Evolutionary conservation across 1,140 invertebrate species (phyloP).

Genomic region (Papilio glaucus): DNA sequence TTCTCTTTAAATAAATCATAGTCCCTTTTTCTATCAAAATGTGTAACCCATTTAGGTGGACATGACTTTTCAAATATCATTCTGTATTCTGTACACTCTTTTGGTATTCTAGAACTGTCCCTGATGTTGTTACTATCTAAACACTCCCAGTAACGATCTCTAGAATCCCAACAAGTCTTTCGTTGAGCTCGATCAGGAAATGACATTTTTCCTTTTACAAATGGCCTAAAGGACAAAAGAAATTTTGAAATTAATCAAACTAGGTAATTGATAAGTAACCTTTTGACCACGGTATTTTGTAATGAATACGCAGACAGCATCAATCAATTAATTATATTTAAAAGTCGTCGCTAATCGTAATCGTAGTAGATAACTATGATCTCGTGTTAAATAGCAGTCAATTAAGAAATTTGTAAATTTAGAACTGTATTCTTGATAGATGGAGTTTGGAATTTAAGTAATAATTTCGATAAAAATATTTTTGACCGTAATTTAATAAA

Average conservation of each 20-base stretch:
- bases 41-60: slow-evolving; percentile 95
- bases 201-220: slow-evolving; percentile 86
- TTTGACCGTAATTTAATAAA: background rate
- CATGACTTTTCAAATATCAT: slow-evolving; percentile 92
- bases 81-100: slow-evolving; percentile 88
- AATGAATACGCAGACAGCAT: background rate
- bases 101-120: slow-evolving; percentile 76
- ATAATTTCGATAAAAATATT: background rate
- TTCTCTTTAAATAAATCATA: slow-evolving; percentile 95
- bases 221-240: slow-evolving; percentile 56
- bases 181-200: slow-evolving; percentile 93
- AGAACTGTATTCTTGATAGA: background rate
- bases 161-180: slow-evolving; percentile 91
- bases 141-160: slow-evolving; percentile 96
- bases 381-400: background rate
- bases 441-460: background rate
- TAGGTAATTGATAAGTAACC: background rate
- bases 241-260: slow-evolving; percentile 24
- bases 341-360: background rate
- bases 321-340: background rate
- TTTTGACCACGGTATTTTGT: background rate
- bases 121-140: slow-evolving; percentile 87
- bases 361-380: background rate
- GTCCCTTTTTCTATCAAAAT: slow-evolving; percentile 95
- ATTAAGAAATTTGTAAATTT: background rate